phyloP scores from a whole-genome alignment of 2,797 vertebrate species.

The Siniperca scherzeri region DNA sequence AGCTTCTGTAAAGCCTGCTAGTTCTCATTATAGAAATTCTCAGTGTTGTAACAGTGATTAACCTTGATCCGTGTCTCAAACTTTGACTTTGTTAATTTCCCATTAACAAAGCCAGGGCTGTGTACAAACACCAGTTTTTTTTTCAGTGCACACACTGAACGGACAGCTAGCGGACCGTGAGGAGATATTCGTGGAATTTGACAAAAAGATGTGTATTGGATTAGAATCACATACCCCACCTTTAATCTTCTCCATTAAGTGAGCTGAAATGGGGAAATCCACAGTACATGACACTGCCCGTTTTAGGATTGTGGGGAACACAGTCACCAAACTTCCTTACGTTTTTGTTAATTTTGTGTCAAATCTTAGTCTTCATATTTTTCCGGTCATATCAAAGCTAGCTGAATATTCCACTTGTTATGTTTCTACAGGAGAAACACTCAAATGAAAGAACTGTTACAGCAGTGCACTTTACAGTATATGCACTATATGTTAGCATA shows the following conservation, averaged over 20 bases:
- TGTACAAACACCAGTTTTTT: no score
- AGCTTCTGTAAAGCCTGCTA: no score
- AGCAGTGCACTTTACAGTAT: slow-evolving; percentile 13
- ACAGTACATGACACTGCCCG: background rate
- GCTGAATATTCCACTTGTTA: slow-evolving; percentile 16
- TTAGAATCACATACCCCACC: no score
- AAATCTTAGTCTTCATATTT: background rate
- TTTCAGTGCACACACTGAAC: no score
- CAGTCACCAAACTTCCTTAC: background rate
- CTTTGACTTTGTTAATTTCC: no score
- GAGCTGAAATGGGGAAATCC: background rate
- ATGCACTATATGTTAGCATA: slow-evolving; percentile 15
- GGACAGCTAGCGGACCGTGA: no score
- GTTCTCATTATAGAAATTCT: no score
- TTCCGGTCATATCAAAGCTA: slow-evolving; percentile 11
- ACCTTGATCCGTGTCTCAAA: no score
- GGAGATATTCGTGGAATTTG: no score
- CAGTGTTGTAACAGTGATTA: no score
- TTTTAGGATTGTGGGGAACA: slow-evolving; percentile 12
- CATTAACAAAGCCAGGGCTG: no score
- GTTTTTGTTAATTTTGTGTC: slow-evolving; percentile 32
- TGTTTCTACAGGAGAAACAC: slow-evolving; percentile 33
- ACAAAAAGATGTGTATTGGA: no score
- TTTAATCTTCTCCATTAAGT: background rate
- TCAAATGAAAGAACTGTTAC: slow-evolving; percentile 15